Evolutionary conservation across 2,113 vertebrate genomes (phyloP).

Genomic region (Oreocharis arfaki): DNA sequence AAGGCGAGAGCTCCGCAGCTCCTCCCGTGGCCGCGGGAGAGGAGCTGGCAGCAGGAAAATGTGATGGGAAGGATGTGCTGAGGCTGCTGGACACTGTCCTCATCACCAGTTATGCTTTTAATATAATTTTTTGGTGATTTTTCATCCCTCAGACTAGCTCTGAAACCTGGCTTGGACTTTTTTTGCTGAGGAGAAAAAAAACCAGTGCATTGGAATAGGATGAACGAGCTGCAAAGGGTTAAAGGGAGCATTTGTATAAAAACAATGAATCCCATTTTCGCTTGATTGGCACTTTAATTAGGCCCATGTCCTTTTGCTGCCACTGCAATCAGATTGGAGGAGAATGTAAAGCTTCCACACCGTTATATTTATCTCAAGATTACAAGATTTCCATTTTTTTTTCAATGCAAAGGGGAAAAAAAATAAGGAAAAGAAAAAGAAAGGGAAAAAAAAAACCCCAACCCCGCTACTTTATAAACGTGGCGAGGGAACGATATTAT

Average conservation of each 20-base stretch:
- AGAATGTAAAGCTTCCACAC: constrained; percentile 60
- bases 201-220: fast-evolving
- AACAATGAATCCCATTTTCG: constrained; percentile 42
- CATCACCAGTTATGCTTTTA: not conserved
- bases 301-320: constrained; percentile 55
- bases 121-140: not conserved
- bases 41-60: not conserved
- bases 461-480: not conserved
- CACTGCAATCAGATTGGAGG: constrained; percentile 59
- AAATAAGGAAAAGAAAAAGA: no score
- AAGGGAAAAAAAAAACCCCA: fast-evolving
- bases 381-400: constrained; percentile 16
- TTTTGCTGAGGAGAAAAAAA: not conserved
- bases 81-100: not conserved
- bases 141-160: not conserved
- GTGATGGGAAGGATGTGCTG: not conserved
- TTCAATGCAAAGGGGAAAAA: not conserved
- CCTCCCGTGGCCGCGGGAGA: not conserved
- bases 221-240: not conserved
- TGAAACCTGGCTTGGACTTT: not conserved
- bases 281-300: constrained; percentile 77
- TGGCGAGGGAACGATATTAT: not conserved
- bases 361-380: constrained; percentile 59
- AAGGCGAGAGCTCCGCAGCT: not conserved
- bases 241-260: constrained; percentile 49